Conservation (phyloP, 2,113 vertebrate genomes). For the Catharus fuscescens region DNA sequence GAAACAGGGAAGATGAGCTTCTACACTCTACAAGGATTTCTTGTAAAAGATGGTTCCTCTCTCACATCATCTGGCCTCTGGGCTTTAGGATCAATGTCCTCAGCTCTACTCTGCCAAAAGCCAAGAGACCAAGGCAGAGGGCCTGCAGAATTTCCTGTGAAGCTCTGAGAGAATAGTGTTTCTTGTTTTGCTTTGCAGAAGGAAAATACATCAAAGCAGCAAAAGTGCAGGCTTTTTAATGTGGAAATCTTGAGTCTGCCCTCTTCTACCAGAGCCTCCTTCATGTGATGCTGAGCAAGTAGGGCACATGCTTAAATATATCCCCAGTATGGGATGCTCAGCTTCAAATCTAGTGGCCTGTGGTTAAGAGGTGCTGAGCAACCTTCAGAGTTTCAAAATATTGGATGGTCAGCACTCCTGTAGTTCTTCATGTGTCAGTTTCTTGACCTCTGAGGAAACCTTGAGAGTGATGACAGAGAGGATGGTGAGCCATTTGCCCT, state of each 20-base stretch:
- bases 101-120: not conserved
- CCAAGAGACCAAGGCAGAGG: not conserved
- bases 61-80: not conserved
- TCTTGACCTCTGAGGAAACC: slow-evolving; percentile 13
- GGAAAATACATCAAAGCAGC: not conserved
- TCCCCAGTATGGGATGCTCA: not conserved
- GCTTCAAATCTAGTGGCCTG: not conserved
- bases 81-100: not conserved
- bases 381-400: not conserved
- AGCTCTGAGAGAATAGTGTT: not conserved
- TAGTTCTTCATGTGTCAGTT: not conserved
- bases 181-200: not conserved
- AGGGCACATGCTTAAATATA: not conserved
- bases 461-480: not conserved
- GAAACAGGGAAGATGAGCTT: not conserved
- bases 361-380: not conserved
- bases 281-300: not conserved
- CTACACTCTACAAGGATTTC: not conserved
- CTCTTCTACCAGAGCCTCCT: not conserved
- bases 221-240: not conserved
- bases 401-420: not conserved
- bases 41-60: not conserved
- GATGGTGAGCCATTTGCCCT: slow-evolving; percentile 6
- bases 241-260: not conserved
- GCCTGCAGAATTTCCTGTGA: not conserved